These are phyloP conservation scores for Venustaconcha ellipsiformis DNA, from an alignment of 1,140 invertebrate species.

Conservation along the genomic window DNA sequence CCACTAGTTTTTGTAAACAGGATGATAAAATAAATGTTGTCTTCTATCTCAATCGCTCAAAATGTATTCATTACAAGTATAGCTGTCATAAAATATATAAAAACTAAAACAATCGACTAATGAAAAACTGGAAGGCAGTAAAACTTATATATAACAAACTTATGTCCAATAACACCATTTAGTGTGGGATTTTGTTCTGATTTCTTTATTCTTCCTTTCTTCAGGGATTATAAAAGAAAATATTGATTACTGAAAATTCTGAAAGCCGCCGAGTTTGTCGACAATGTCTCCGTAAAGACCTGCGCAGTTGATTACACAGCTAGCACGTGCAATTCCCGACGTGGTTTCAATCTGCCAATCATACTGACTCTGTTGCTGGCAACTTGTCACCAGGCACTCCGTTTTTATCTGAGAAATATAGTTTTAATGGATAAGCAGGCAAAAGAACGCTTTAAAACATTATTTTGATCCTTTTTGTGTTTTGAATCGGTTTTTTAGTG, in stretches of 20 bases:
- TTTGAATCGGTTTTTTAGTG: too few relatives aligned
- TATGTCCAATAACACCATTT: background rate
- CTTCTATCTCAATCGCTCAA: too few relatives aligned
- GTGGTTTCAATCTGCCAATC: slow-evolving; percentile 29
- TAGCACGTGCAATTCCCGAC: slow-evolving; percentile 15
- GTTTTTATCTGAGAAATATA: too few relatives aligned
- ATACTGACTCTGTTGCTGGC: too few relatives aligned
- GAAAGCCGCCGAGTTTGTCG: slow-evolving; percentile 42
- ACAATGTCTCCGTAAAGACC: slow-evolving; percentile 58
- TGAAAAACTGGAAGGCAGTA: background rate
- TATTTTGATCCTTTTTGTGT: too few relatives aligned
- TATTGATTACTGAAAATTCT: slow-evolving; percentile 41
- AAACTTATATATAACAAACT: background rate
- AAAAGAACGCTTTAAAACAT: too few relatives aligned
- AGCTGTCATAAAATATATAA: background rate
- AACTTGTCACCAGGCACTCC: too few relatives aligned
- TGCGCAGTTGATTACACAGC: slow-evolving; percentile 52
- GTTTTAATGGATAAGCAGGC: too few relatives aligned
- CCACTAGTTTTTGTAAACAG: too few relatives aligned
- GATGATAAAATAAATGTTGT: too few relatives aligned
- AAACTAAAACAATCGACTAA: background rate
- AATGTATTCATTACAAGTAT: background rate
- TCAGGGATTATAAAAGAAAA: background rate
- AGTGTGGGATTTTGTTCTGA: background rate
- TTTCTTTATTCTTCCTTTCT: background rate